Conservation (phyloP, 2,113 vertebrate genomes). For the Porphyrio hochstetteri region DNA sequence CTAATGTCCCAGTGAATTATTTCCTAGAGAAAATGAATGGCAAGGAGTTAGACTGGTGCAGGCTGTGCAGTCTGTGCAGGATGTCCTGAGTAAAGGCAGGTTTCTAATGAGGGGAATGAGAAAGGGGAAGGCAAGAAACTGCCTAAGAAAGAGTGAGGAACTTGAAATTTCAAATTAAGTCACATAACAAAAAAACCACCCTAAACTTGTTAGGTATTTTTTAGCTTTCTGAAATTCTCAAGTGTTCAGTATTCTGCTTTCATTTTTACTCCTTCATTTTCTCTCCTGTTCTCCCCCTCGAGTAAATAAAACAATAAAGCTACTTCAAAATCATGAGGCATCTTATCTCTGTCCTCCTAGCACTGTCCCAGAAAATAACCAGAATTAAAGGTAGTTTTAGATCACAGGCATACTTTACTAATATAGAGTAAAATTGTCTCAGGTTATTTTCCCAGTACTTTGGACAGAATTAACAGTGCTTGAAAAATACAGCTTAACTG, state of each 20-base stretch:
- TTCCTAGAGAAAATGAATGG: not conserved
- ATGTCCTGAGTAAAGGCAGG: not conserved
- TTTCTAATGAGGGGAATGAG: not conserved
- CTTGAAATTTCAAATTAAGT: not conserved
- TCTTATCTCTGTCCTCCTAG: constrained; percentile 51
- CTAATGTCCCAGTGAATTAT: not conserved
- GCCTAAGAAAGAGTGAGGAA: not conserved
- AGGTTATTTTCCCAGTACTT: constrained; percentile 10
- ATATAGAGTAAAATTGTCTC: not conserved
- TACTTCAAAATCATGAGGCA: constrained; percentile 34
- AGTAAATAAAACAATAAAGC: constrained; percentile 11
- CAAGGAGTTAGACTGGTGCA: not conserved
- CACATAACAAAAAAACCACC: not conserved
- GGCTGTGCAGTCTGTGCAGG: not conserved
- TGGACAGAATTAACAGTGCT: constrained; percentile 1
- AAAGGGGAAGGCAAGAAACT: not conserved
- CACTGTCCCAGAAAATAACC: not conserved
- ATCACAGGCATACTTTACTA: not conserved
- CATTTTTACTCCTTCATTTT: constrained; percentile 33
- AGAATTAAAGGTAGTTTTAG: not conserved
- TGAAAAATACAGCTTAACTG: constrained; percentile 23
- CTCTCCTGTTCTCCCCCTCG: not conserved
- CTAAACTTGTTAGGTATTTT: not conserved
- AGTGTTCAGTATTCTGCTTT: not conserved
- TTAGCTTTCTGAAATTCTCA: constrained; percentile 3